Conservation (phyloP, 2,888 invertebrate species). For the Theretra japonica region DNA sequence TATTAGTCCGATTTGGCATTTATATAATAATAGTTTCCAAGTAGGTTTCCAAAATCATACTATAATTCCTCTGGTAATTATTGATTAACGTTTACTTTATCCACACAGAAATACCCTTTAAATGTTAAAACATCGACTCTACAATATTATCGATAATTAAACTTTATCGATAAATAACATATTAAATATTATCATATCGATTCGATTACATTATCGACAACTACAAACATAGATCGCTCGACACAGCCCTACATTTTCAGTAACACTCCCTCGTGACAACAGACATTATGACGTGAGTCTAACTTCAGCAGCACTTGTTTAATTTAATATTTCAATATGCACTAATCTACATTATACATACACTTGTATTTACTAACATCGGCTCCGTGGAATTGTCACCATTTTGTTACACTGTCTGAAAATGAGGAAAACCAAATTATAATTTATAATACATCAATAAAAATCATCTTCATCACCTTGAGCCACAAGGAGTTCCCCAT, state of each 20-base stretch:
- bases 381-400: constrained; percentile 64
- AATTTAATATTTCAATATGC: constrained; percentile 56
- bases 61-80: too few species aligned
- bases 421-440: background rate
- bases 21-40: too few species aligned
- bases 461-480: too few species aligned
- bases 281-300: constrained; percentile 34
- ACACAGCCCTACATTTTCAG: background rate
- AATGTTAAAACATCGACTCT: background rate
- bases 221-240: background rate
- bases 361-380: constrained; percentile 61
- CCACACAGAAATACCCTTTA: background rate
- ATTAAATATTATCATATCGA: background rate
- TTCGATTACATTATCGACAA: background rate
- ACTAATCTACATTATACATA: constrained; percentile 67
- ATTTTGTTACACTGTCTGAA: constrained; percentile 44
- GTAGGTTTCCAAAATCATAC: too few species aligned
- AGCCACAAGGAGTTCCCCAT: too few species aligned
- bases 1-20: background rate
- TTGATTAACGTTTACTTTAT: too few species aligned
- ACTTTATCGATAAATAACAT: too few species aligned
- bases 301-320: constrained; percentile 58
- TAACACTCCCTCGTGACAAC: background rate
- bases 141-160: too few species aligned
- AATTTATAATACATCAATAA: too few species aligned